Conservation (phyloP, 2,797 vertebrate genomes). For the Acestrorhynchus altus region DNA sequence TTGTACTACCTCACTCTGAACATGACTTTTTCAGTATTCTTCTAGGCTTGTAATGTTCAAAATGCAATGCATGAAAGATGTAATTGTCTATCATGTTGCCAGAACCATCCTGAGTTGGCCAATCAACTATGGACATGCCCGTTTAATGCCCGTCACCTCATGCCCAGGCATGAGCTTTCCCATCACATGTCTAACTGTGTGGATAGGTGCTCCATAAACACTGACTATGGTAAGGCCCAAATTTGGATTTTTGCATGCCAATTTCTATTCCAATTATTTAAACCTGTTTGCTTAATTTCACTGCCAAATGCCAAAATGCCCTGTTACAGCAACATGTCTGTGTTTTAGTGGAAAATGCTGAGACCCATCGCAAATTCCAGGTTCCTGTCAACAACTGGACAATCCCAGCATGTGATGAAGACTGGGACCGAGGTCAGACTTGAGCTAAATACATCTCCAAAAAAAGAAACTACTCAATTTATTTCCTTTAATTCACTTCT, state of each 20-base stretch:
- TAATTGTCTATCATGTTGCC: conserved; percentile 27
- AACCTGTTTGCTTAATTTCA: not conserved
- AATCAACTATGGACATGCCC: conserved; percentile 85
- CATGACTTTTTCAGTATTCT: too few relatives aligned
- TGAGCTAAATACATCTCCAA: too few relatives aligned
- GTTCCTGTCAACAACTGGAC: conserved; percentile 78
- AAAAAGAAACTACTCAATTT: too few relatives aligned
- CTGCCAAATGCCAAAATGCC: not conserved
- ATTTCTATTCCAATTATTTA: too few relatives aligned
- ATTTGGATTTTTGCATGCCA: not conserved
- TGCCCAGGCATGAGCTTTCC: conserved; percentile 80
- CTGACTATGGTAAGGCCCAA: conserved; percentile 59
- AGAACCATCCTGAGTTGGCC: conserved; percentile 88
- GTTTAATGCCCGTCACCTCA: conserved; percentile 87
- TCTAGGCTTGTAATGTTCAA: not conserved
- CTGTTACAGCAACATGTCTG: not conserved
- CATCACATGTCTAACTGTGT: conserved; percentile 83
- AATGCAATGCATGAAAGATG: not conserved
- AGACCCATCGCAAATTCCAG: conserved; percentile 57
- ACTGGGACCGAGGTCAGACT: conserved; percentile 84
- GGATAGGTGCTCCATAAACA: conserved; percentile 64
- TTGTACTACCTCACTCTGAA: too few relatives aligned
- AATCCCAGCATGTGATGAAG: conserved; percentile 76
- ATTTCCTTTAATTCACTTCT: too few relatives aligned
- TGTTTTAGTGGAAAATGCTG: conserved; percentile 41